Conservation (phyloP, 2,888 invertebrate species). For the Microdon myrmicae region DNA sequence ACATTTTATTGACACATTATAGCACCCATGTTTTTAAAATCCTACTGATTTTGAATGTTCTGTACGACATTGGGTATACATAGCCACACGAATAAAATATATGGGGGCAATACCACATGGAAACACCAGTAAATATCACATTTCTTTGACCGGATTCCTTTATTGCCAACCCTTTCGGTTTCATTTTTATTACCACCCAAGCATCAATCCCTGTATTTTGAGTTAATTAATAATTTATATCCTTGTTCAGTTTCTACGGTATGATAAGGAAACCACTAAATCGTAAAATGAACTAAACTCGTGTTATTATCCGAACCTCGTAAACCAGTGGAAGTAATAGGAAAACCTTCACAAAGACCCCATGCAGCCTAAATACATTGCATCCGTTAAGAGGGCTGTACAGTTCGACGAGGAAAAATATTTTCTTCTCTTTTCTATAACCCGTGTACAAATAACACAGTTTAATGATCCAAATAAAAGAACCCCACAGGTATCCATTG, state of each 20-base stretch:
- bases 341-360: slow-evolving; percentile 9
- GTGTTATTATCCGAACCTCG: slow-evolving; percentile 12
- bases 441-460: slow-evolving; percentile 27
- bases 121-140: too few relatives aligned
- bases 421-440: slow-evolving; percentile 25
- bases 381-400: slow-evolving; percentile 19
- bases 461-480: slow-evolving; percentile 41
- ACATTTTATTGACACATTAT: too few relatives aligned
- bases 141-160: too few relatives aligned
- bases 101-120: too few relatives aligned
- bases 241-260: slow-evolving; percentile 17
- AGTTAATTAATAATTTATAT: slow-evolving; percentile 26
- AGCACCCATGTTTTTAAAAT: too few relatives aligned
- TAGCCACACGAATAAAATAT: too few relatives aligned
- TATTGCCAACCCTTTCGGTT: slow-evolving; percentile 5
- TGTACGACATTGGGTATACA: too few relatives aligned
- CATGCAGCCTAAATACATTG: not conserved
- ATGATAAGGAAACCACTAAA: slow-evolving; percentile 26
- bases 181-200: not conserved
- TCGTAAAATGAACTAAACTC: slow-evolving; percentile 27
- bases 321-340: slow-evolving; percentile 14
- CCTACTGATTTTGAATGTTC: too few relatives aligned
- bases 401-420: slow-evolving; percentile 30
- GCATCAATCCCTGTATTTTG: not conserved
- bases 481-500: slow-evolving; percentile 26